Percentiles rank a stretch among this genome's conserved stretches.
Evolutionary conservation across 2,797 vertebrate genomes (phyloP).

Genomic region (Paramormyrops hopkinsi): DNA sequence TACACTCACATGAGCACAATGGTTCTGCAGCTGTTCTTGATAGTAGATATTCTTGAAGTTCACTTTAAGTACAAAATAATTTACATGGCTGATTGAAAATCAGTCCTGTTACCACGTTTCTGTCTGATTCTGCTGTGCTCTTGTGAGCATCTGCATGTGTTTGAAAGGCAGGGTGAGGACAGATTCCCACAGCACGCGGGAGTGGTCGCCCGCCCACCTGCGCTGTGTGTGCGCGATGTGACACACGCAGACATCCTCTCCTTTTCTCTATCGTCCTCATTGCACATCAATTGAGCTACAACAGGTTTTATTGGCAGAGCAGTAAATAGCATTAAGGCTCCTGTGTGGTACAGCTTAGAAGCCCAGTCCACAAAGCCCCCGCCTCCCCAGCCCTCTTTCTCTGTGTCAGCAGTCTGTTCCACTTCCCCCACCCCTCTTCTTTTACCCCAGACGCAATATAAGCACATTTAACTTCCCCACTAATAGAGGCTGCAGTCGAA

Average conservation of each 20-base stretch:
- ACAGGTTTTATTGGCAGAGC: conserved; percentile 35
- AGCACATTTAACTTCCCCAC: neutral
- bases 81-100: neutral
- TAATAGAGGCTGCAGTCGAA: neutral
- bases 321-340: conserved; percentile 34
- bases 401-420: conserved; percentile 15
- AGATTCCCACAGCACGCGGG: neutral
- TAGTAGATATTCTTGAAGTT: neutral
- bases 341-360: conserved; percentile 21
- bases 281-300: conserved; percentile 33
- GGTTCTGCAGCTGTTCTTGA: neutral
- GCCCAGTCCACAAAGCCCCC: neutral
- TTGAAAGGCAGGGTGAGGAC: neutral
- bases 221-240: neutral
- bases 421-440: conserved; percentile 14
- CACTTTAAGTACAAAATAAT: neutral
- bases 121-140: neutral
- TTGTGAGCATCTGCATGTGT: neutral
- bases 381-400: neutral
- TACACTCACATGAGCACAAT: neutral
- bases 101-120: neutral
- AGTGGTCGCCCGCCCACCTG: neutral
- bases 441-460: neutral
- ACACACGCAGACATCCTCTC: neutral
- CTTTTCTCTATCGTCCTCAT: neutral